phyloP scores from a whole-genome alignment of 2,797 vertebrate genomes.

The Apodemus agrarius region DNA sequence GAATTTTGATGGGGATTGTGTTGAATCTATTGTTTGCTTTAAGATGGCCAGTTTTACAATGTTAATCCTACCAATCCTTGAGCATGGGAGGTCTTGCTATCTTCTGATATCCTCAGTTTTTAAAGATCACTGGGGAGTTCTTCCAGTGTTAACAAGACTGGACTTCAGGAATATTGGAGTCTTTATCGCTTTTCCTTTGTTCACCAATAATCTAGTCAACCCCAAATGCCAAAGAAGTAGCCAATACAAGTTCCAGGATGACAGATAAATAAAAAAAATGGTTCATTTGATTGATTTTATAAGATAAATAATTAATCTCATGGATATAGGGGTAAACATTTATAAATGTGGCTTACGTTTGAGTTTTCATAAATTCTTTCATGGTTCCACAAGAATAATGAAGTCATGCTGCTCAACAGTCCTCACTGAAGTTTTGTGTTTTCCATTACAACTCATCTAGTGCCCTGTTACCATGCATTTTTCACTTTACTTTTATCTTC shows the following conservation, averaged over 20 bases:
- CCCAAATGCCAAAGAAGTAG: not conserved
- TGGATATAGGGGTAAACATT: not conserved
- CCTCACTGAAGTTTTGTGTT: not conserved
- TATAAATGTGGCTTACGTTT: conserved; percentile 14
- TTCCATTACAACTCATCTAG: conserved; percentile 5
- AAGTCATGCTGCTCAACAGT: not conserved
- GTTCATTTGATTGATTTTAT: conserved; percentile 37
- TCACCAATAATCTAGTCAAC: not conserved
- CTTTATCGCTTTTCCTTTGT: not conserved
- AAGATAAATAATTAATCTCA: conserved; percentile 31
- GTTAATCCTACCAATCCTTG: too few relatives aligned
- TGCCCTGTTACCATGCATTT: not conserved
- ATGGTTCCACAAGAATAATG: not conserved
- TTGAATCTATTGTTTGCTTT: too few relatives aligned
- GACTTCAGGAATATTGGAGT: not conserved
- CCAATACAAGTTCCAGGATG: conserved; percentile 10
- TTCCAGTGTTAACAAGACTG: not conserved
- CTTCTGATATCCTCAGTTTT: not conserved
- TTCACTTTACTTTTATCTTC: not conserved
- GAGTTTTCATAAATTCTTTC: conserved; percentile 21
- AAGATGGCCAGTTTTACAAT: too few relatives aligned
- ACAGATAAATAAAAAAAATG: not conserved
- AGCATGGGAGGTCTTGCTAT: too few relatives aligned
- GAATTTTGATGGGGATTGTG: too few relatives aligned
- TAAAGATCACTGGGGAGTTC: not conserved